phyloP scores from a whole-genome alignment of 2,888 invertebrate species.

The Tiliacea aurago region DNA sequence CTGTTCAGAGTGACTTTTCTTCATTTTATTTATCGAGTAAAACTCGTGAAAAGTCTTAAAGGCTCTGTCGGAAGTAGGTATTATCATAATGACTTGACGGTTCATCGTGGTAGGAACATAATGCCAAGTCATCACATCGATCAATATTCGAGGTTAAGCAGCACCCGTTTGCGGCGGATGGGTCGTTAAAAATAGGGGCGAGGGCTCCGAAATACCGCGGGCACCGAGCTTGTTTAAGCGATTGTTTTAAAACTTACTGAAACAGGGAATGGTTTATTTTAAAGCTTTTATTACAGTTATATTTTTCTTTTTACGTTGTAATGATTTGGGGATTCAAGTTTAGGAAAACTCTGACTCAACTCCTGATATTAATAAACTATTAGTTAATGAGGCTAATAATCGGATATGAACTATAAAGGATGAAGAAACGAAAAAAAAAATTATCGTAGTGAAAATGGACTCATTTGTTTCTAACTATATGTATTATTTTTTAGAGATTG shows the following conservation, averaged over 20 bases:
- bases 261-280: constrained; percentile 2
- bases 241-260: constrained; percentile 21
- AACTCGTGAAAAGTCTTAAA: constrained; percentile 20
- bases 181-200: constrained; percentile 45
- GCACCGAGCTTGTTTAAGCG: background rate
- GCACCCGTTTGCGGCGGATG: constrained; percentile 39
- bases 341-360: background rate
- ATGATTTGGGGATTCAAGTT: background rate
- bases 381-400: background rate
- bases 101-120: constrained; percentile 40
- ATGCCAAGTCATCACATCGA: constrained; percentile 62
- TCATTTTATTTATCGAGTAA: background rate
- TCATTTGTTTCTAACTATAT: background rate
- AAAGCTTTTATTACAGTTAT: background rate
- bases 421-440: background rate
- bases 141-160: constrained; percentile 63
- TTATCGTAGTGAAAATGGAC: background rate
- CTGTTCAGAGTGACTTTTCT: background rate
- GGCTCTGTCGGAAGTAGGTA: constrained; percentile 5
- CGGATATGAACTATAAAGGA: background rate
- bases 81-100: constrained; percentile 44
- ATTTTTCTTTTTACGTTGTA: background rate
- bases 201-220: constrained; percentile 32
- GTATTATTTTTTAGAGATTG: too few species aligned
- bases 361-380: background rate